Evolutionary conservation across 2,113 vertebrate species (phyloP), one percentile per base, ranked within the genome.

Genomic region (Hyperoodon ampullatus): DNA sequence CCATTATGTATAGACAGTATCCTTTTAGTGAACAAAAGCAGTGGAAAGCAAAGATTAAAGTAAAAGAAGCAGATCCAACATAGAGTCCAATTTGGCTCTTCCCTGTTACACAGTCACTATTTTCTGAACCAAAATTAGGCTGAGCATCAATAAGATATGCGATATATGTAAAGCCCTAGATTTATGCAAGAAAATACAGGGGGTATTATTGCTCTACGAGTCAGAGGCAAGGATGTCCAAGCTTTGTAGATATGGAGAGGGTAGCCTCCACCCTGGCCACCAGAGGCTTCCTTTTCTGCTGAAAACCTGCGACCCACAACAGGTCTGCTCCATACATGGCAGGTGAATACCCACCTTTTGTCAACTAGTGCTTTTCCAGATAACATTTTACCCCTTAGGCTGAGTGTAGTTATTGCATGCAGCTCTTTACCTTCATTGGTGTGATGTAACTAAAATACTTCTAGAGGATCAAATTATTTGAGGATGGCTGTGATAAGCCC

Each of bases 281-380:
- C 47, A 15, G 19, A 61, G 70, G 61, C 16, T 63, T 85, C 61
- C 35, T 87, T 65, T 71, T 55, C 55, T 55, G 15, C 65, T 47
- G 23, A 81, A 9, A 21, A 30, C 30, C 19, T 39, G 50, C 14
- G 10, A 1, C 24, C 60, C 42, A 9, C 3, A 6, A 1, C 15
- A 60, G 15, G 24, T 61, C 30, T 13, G 4, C 7, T 1, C 16
- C 15, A 26, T 0, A 18, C 15, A 5, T 0, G 9, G 2, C 47
- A n/a, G 60, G 8, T n/a, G 8, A 65, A 90, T 35, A 63, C 12
- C 28, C 61, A 9, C 5, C 78, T 80, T n/a, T 68, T 35, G 26
- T 78, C 60, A 70, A 1, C 55, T 26, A 75, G 23, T 8, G 26
- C 10, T 58, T 61, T 53, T 44, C 44, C 28, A 63, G 33, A 35